Evolutionary conservation across 2,113 vertebrate genomes (phyloP).

Genomic region (Takifugu flavidus): DNA sequence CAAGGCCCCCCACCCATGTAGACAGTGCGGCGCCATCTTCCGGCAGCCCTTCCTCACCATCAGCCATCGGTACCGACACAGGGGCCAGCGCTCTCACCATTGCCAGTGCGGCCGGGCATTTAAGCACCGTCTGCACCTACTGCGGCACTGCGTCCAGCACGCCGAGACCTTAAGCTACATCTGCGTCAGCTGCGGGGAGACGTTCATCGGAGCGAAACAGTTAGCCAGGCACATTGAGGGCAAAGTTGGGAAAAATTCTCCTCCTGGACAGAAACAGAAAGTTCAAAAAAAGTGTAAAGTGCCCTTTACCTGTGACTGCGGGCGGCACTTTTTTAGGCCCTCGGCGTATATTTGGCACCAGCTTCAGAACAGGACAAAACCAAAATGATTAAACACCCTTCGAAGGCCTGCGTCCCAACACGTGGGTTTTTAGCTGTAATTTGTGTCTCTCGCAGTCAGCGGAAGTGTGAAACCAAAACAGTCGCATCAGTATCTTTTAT

Average conservation of each 20-base stretch:
- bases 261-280: constrained; percentile 5
- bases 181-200: constrained; percentile 71
- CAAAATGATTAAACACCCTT: constrained; percentile 15
- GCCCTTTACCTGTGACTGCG: constrained; percentile 74
- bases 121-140: constrained; percentile 68
- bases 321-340: constrained; percentile 68
- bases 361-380: constrained; percentile 61
- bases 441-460: too few relatives aligned
- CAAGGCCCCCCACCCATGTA: constrained; percentile 60
- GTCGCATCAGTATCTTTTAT: background rate
- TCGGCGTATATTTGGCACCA: constrained; percentile 78
- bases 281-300: constrained; percentile 48
- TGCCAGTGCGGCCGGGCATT: constrained; percentile 76
- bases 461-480: constrained; percentile 2
- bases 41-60: constrained; percentile 68
- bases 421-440: background rate
- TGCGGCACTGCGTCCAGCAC: constrained; percentile 77
- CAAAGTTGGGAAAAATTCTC: background rate
- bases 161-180: constrained; percentile 71
- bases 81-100: constrained; percentile 56
- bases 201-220: constrained; percentile 51
- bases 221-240: constrained; percentile 47
- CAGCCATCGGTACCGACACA: constrained; percentile 73
- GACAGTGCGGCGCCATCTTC: constrained; percentile 68
- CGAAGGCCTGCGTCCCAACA: constrained; percentile 2